Conservation (phyloP, 2,113 vertebrate genomes). For the Alethe castanea region DNA sequence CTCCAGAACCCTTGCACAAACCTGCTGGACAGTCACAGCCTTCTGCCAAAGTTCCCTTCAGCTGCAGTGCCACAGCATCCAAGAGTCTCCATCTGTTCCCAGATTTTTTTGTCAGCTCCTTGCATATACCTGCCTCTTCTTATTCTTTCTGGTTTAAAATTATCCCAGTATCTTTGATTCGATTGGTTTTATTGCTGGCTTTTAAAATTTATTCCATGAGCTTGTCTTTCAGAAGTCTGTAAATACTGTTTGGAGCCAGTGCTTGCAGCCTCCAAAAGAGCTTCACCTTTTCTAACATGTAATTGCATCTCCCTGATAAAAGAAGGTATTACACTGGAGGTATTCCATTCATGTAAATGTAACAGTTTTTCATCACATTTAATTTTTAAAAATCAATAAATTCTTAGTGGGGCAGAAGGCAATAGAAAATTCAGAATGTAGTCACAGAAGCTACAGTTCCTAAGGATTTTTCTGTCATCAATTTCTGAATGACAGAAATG, state of each 20-base stretch:
- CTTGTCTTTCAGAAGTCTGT: background rate
- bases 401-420: background rate
- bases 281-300: background rate
- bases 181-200: background rate
- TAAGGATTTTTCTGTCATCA: background rate
- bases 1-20: rapidly evolving
- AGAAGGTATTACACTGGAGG: background rate
- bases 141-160: background rate
- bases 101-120: background rate
- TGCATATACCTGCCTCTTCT: background rate
- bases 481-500: background rate
- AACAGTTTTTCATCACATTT: background rate
- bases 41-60: background rate
- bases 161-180: background rate
- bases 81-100: background rate
- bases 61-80: background rate
- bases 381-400: background rate
- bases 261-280: background rate
- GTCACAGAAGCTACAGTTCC: background rate
- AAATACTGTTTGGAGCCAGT: background rate
- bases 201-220: background rate
- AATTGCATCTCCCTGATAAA: background rate
- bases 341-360: background rate
- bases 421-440: background rate
- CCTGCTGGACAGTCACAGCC: background rate